Evolutionary conservation across 2,113 vertebrate genomes (phyloP).

Genomic region (Ptilorrhoa leucosticta): DNA sequence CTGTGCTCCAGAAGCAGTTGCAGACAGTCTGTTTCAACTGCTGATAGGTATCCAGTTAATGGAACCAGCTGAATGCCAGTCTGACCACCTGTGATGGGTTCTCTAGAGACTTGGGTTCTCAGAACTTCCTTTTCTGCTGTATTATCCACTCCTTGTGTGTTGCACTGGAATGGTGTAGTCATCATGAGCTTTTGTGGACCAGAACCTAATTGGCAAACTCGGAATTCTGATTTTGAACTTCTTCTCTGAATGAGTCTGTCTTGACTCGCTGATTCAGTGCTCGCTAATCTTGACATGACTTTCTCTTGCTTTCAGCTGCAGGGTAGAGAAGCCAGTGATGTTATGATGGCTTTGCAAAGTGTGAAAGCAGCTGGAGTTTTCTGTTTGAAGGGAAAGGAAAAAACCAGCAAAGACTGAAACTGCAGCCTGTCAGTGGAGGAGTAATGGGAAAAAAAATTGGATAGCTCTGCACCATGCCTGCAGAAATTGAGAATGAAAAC

Average conservation of each 20-base stretch:
- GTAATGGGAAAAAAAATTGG: background rate
- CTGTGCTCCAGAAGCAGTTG: background rate
- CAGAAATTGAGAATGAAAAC: conserved; percentile 27
- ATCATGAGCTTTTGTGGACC: background rate
- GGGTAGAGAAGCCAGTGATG: background rate
- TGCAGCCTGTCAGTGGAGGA: background rate
- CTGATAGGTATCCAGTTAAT: background rate
- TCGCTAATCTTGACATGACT: background rate
- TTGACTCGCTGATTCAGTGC: background rate
- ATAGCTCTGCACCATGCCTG: background rate
- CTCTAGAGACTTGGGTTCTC: background rate
- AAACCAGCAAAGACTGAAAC: background rate
- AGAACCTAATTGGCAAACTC: background rate
- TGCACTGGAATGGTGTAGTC: background rate
- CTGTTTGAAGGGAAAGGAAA: background rate
- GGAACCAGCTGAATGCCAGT: background rate
- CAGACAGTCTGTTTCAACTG: background rate
- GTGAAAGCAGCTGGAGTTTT: background rate
- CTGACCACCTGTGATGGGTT: background rate
- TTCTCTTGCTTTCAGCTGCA: background rate
- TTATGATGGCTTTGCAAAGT: background rate
- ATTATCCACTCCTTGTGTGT: fast-evolving
- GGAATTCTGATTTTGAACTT: background rate
- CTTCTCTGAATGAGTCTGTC: background rate
- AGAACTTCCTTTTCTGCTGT: background rate